Evolutionary conservation across 2,797 vertebrate species (phyloP), one percentile per base, ranked within the genome.

Genomic region (Pseudotriccus pelzelni): DNA sequence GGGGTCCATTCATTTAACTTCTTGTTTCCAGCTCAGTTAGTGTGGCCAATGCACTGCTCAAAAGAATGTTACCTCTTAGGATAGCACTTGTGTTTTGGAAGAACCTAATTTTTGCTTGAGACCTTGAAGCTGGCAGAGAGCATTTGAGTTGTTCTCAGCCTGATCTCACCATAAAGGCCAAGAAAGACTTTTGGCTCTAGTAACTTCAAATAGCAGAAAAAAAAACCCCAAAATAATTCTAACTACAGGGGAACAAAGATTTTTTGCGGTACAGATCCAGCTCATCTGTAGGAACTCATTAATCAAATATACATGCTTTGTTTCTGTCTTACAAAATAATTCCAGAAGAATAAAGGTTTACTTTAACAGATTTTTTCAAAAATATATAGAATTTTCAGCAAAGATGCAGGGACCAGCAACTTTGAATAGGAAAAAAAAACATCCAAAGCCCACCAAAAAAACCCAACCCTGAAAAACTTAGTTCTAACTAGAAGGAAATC

Each of bases 201-300:
- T 39, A 60, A 69, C 28, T 77, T 56, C n/a, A 55, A 84, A 64
- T 6, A 72, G 49, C 34, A 89, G 34, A 49, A 52, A 74, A 66
- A 52, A 30, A 66, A 17, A 2, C 2, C 14, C 7, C 21, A 14
- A 76, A 58, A 58, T 28, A 39, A 62, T 66, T 91, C 46, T 73
- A 62, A 62, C 18, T n/a, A n/a, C 6, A 32, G 3, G 2, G 16
- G 7, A 77, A 44, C 5, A 79, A 79, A 55, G 11, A 5, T 4
- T 0, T 8, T 6, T 2, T 2, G 9, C 2, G 0, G 2, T 60
- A 32, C 84, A 47, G 28, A 52, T 76, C 82, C 19, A 66, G 28
- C 32, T 90, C 2, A 9, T 55, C 41, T 53, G 3, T 52, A 80
- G 73, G 64, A 87, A 80, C 18, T 4, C 7, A 60, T 49, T 53